Conservation (phyloP, 2,113 vertebrate species). For the Mus spicilegus region DNA sequence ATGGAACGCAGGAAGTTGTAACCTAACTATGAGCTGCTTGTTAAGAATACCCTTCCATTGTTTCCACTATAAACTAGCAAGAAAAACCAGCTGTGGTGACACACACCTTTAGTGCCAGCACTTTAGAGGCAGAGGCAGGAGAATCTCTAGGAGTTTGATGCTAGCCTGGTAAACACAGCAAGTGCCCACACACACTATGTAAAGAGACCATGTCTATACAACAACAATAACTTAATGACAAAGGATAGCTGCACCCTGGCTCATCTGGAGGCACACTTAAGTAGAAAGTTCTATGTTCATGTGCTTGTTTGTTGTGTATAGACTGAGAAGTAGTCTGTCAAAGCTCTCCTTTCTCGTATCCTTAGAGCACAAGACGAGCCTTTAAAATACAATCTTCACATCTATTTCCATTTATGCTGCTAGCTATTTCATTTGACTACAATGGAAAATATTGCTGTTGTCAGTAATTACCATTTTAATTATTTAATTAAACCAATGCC, state of each 20-base stretch:
- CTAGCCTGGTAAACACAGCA: neutral
- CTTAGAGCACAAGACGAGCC: neutral
- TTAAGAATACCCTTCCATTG: neutral
- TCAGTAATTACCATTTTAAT: slow-evolving; percentile 52
- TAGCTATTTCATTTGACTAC: slow-evolving; percentile 25
- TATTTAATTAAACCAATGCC: slow-evolving; percentile 57
- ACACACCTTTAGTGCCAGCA: neutral
- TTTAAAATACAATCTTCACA: slow-evolving; percentile 34
- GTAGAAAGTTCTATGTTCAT: slow-evolving; percentile 39
- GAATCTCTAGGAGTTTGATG: neutral
- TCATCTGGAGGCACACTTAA: neutral
- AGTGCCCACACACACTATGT: neutral
- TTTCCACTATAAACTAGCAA: slow-evolving; percentile 12
- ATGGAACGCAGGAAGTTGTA: too few relatives aligned
- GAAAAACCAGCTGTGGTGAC: neutral
- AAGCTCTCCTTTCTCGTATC: neutral
- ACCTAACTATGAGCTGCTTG: neutral
- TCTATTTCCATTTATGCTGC: neutral
- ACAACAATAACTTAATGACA: neutral
- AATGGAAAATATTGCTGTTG: slow-evolving; percentile 18
- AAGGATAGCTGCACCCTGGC: neutral
- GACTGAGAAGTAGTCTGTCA: neutral
- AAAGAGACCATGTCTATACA: neutral
- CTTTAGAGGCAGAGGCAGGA: neutral
- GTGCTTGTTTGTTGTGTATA: neutral